Conservation (phyloP, 2,113 vertebrate species). For the Loxodonta africana region DNA sequence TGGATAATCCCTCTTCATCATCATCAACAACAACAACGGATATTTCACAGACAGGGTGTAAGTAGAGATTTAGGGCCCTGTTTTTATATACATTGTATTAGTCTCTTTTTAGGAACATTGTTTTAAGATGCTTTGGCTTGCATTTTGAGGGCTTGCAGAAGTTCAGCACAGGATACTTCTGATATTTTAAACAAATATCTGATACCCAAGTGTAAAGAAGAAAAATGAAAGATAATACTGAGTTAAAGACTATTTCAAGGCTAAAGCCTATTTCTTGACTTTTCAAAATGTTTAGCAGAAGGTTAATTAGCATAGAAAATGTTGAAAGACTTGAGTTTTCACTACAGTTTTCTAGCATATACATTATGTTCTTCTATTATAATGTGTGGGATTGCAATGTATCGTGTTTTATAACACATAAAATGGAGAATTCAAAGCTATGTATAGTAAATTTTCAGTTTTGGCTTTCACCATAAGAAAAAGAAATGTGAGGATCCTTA, state of each 20-base stretch:
- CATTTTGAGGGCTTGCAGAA: background rate
- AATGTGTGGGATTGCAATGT: background rate
- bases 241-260: constrained; percentile 35
- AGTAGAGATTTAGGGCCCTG: background rate
- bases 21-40: background rate
- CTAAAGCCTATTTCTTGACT: constrained; percentile 64
- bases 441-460: background rate
- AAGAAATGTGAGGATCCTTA: background rate
- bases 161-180: constrained; percentile 14
- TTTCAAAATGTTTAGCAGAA: constrained; percentile 45
- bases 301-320: constrained; percentile 39
- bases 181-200: constrained; percentile 15
- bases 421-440: background rate
- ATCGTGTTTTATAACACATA: background rate
- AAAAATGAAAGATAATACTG: constrained; percentile 4
- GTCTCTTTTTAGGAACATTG: background rate
- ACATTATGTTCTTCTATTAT: background rate
- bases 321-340: constrained; percentile 7
- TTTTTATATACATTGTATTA: background rate
- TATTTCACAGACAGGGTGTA: constrained; percentile 23
- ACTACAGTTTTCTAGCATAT: background rate
- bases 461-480: background rate
- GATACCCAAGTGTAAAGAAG: background rate
- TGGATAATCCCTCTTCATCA: background rate
- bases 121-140: constrained; percentile 47